A percentile compares a stretch with the other conserved stretches of the same genome.
Conservation (phyloP, 2,113 vertebrate genomes). For the Nannospalax galili region DNA sequence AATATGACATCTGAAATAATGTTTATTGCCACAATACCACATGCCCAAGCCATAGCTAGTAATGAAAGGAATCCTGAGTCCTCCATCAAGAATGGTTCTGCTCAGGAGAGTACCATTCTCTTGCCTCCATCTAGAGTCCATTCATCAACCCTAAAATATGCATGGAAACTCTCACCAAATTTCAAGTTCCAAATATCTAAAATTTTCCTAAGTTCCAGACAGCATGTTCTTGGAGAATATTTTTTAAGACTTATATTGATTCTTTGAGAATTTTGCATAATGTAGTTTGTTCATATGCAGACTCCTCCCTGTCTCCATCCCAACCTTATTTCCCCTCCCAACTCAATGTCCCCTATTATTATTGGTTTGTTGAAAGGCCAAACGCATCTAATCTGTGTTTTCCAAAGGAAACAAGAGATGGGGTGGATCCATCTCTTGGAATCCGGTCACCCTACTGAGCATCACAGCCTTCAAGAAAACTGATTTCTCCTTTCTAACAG, state of each 20-base stretch:
- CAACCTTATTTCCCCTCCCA: too few species aligned
- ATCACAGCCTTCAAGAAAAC: too few species aligned
- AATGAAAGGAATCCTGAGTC: constrained; percentile 18
- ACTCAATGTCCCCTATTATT: too few species aligned
- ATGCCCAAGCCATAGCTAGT: not conserved
- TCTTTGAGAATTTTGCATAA: not conserved
- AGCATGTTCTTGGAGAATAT: not conserved
- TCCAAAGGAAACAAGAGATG: too few species aligned
- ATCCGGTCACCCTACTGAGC: too few species aligned
- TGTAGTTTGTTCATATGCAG: too few species aligned
- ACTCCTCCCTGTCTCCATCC: too few species aligned
- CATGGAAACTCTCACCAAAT: not conserved
- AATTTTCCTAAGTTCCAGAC: not conserved
- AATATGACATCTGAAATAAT: constrained; percentile 67
- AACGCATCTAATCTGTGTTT: too few species aligned
- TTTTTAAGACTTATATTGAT: not conserved
- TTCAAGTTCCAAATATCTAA: not conserved
- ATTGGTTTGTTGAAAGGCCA: too few species aligned
- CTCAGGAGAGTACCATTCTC: constrained; percentile 35
- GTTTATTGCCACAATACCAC: constrained; percentile 43
- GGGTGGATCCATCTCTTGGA: too few species aligned
- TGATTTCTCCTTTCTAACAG: too few species aligned
- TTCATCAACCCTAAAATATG: not conserved
- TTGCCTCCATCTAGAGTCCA: constrained; percentile 22
- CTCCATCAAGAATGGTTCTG: constrained; percentile 43